Base-by-base conservation (phyloP, 2,797 vertebrate species). In the Oreochromis mossambicus region DNA sequence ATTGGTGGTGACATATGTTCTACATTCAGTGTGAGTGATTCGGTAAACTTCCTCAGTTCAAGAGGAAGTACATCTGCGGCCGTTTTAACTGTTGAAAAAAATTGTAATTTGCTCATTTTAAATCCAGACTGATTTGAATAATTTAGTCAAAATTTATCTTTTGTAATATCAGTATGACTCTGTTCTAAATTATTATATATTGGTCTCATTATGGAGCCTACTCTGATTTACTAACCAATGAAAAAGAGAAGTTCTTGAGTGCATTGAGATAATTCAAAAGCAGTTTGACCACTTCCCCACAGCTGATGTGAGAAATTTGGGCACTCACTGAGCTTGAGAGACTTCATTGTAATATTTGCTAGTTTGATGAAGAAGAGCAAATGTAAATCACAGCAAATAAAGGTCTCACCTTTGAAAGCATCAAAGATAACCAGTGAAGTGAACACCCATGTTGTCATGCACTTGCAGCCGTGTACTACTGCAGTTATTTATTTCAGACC, bases 361-460 rank as follows among this genome's bases (percentile, higher is more conserved):
- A 21, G 36, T 6, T 41, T 73, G 66, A 26, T 70, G 68, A 73
- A 73, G 68, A 73, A 73, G 24, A 11, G 0, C 17, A 50, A 73
- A 73, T 73, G 26, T 75, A 75, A 75, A 50, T 75, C 26, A 50
- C 43, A 50, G 43, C 41, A 73, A 70, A 43, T 29, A 73, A 73
- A 48, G 41, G 14, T 73, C 68, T 70, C 14, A 46, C n/a, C 8
- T 70, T 70, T 70, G 21, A 70, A 46, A 70, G 66, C 66, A 15
- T 43, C 21, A 70, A 15, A 43, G 66, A 24, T 68, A 10, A 36
- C 58, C 58, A 63, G 58, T 63, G 58, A 63, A 63, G 32, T n/a
- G 11, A 66, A 2, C 34, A 66, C 34, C 36, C 61, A 66, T 52
- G 34, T 21, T 80, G 8, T 73, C 41, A 19, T 48, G 41, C 15